Evolutionary conservation across 2,888 invertebrate species (phyloP), one percentile per base, ranked within the genome.

Genomic region (Latheticus oryzae): DNA sequence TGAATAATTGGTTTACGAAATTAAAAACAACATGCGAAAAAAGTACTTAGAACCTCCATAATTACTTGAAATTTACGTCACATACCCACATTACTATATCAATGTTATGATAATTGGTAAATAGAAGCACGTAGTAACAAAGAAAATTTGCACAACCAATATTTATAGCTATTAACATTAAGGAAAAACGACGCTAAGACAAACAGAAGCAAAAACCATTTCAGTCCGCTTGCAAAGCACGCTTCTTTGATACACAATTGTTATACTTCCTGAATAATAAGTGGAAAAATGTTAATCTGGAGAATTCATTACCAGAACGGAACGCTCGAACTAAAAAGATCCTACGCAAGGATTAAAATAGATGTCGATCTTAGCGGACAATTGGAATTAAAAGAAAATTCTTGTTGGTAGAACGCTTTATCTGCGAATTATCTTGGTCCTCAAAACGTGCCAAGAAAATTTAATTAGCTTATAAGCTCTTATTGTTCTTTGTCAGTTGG

Each of bases 91-190:
- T 50, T 28, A 28, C 26, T 26, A 5, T 51, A 51, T 51, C 51
- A 17, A 13, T 38, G 51, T 38, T 17, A 30, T 40, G 51, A 38
- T 51, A 51, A 51, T 51, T 51, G 38, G 28, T 26, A 51, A 51
- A 51, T 21, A 35, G 13, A 15, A 40, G 40, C 38, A 21, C 30
- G 28, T 30, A 30, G 30, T 40, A 37, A 51, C 51, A 51, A 51
- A 51, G 51, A 28, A 51, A 40, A 40, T 51, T 51, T 51, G 30
- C 38, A 38, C 51, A 51, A 51, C 17, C 21, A 51, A 30, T 40
- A 37, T 30, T 51, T 38, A 40, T 19, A 21, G 28, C 24, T 26
- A 26, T 35, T 15, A 13, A 26, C 42, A 26, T 8, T 24, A 32
- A 47, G 32, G 24, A 32, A 19, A 42, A 42, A 42, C 42, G 24